These are phyloP conservation scores for Pseudorectes ferrugineus DNA, from an alignment of 2,113 vertebrate species.

Conservation along the genomic window DNA sequence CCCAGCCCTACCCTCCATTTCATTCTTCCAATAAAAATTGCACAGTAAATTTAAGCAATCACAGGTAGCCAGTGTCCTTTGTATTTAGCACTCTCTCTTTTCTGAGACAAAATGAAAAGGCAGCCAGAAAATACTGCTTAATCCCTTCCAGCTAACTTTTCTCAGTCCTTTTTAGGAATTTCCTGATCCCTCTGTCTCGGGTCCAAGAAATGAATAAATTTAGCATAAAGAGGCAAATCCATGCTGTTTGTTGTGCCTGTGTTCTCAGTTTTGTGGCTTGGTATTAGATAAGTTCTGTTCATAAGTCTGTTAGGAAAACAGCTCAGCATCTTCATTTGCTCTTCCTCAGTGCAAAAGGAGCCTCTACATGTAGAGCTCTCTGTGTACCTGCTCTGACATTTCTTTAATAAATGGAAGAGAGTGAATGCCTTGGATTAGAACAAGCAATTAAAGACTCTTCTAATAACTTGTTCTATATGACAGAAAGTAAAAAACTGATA, in stretches of 20 bases:
- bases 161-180: background rate
- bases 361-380: rapidly evolving
- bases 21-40: background rate
- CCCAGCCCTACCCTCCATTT: background rate
- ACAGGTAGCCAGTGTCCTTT: background rate
- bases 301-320: background rate
- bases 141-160: background rate
- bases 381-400: background rate
- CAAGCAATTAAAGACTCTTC: background rate
- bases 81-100: background rate
- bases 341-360: background rate
- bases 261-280: background rate
- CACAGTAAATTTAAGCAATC: background rate
- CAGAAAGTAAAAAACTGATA: background rate
- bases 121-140: background rate
- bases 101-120: background rate
- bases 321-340: background rate
- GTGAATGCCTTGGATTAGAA: background rate
- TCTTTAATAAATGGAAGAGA: background rate
- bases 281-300: background rate
- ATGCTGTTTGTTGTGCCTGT: background rate
- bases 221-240: background rate
- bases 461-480: background rate
- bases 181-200: background rate
- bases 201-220: background rate